Percentiles rank a stretch among this genome's conserved stretches.
These are phyloP conservation scores for Phanerotoma sp. DNA, from an alignment of 2,888 invertebrate genomes.

Conservation along the genomic window DNA sequence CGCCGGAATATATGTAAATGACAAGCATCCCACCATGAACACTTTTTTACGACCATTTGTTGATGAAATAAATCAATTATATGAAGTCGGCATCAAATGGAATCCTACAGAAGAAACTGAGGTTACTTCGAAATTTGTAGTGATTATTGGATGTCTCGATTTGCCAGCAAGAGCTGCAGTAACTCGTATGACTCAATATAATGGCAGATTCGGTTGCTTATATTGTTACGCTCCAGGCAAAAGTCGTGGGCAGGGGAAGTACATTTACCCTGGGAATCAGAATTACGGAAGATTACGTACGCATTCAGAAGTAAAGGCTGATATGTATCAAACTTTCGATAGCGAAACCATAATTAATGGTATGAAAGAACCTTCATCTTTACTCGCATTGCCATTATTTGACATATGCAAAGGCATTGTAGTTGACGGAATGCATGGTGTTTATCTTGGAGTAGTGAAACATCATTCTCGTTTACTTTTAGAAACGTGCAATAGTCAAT, in stretches of 20 bases:
- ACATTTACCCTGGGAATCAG: not conserved
- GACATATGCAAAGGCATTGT: not conserved
- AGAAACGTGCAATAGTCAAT: too few species aligned
- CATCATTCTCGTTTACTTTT: not conserved
- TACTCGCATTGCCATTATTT: not conserved
- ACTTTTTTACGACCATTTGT: constrained; percentile 8
- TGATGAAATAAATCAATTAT: constrained; percentile 5
- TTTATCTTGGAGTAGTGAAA: too few species aligned
- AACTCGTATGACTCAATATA: constrained; percentile 23
- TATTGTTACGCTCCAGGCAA: constrained; percentile 22
- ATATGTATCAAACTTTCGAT: not conserved
- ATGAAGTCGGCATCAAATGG: constrained; percentile 12
- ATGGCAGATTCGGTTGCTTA: constrained; percentile 26
- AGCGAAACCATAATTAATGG: not conserved
- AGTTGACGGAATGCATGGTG: constrained; percentile 13
- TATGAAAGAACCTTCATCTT: not conserved
- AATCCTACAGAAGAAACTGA: not conserved
- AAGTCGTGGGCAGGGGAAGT: not conserved
- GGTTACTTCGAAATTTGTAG: constrained; percentile 12
- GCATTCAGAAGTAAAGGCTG: not conserved
- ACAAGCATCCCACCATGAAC: constrained; percentile 9
- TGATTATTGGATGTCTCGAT: constrained; percentile 10
- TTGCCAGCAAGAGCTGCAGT: constrained; percentile 17
- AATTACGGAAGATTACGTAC: not conserved
- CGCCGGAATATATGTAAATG: constrained; percentile 16